These are phyloP conservation scores for Plebejus argus DNA, from an alignment of 2,888 invertebrate genomes.

Conservation along the genomic window DNA sequence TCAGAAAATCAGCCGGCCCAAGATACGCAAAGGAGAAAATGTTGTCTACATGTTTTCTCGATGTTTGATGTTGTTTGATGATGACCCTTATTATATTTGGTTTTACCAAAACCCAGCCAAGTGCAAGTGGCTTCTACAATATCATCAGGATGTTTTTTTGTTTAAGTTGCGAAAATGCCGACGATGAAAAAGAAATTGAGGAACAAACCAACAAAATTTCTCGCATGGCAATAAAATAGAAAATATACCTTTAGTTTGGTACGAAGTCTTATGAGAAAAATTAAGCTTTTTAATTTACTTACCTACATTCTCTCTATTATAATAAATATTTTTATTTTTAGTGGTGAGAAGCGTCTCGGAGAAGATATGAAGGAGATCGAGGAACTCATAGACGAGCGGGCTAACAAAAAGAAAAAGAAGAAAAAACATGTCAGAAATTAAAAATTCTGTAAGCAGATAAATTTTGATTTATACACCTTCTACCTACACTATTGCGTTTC, in stretches of 20 bases:
- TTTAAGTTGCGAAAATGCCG: background rate
- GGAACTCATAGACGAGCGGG: slow-evolving; percentile 67
- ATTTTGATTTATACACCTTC: slow-evolving; percentile 39
- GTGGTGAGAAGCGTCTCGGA: slow-evolving; percentile 73
- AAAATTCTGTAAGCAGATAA: slow-evolving; percentile 47
- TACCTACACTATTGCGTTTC: background rate
- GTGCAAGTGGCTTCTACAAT: too few relatives aligned
- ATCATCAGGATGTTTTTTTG: background rate
- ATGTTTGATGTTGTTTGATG: too few relatives aligned
- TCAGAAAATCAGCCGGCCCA: too few relatives aligned
- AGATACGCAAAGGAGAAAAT: too few relatives aligned
- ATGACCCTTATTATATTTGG: too few relatives aligned
- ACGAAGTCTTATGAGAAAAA: background rate
- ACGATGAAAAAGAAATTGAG: background rate
- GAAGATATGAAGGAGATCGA: slow-evolving; percentile 74
- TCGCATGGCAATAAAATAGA: background rate
- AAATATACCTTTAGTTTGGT: background rate
- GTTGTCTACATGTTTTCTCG: too few relatives aligned
- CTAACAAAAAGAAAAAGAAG: slow-evolving; percentile 71
- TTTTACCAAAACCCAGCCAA: too few relatives aligned
- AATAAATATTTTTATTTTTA: slow-evolving; percentile 46
- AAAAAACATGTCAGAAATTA: slow-evolving; percentile 68
- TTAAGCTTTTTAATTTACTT: background rate
- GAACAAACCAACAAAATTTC: background rate
- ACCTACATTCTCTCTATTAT: background rate